A percentile compares a stretch with the other conserved stretches of the same genome.
Conservation (phyloP, 1,140 invertebrate genomes). For the Micrasema longulum region DNA sequence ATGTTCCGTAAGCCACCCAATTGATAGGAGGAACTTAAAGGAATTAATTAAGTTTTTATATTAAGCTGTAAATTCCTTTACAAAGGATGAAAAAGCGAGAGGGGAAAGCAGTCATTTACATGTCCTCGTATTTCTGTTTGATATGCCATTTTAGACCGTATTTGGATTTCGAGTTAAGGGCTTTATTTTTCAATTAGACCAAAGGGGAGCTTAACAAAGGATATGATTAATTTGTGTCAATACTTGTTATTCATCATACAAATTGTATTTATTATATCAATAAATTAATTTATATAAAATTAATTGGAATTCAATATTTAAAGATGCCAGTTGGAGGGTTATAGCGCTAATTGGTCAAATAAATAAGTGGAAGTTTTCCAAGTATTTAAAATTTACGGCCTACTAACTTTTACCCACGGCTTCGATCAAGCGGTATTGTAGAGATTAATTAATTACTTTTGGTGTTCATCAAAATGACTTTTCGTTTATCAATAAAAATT, state of each 20-base stretch:
- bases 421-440: no score
- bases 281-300: no score
- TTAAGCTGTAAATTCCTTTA: constrained; percentile 39
- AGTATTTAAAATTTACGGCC: no score
- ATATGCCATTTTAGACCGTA: constrained; percentile 40
- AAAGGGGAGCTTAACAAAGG: neutral
- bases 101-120: constrained; percentile 28
- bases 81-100: constrained; percentile 10
- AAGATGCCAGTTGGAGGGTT: no score
- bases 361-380: no score
- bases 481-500: no score
- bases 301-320: no score
- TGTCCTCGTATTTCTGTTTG: constrained; percentile 40
- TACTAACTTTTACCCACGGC: no score
- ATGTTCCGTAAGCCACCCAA: constrained; percentile 13
- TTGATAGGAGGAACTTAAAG: constrained; percentile 34
- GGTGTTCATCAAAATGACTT: no score
- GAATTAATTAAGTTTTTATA: constrained; percentile 42
- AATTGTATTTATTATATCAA: neutral
- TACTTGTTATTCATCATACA: neutral
- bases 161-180: constrained; percentile 30
- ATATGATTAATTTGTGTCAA: constrained; percentile 9
- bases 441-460: no score
- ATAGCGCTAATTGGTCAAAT: no score
- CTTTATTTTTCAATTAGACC: constrained; percentile 15